Evolutionary conservation across 2,797 vertebrate genomes (phyloP), one percentile per base, ranked within the genome.

Genomic region (Xenentodon cancila): DNA sequence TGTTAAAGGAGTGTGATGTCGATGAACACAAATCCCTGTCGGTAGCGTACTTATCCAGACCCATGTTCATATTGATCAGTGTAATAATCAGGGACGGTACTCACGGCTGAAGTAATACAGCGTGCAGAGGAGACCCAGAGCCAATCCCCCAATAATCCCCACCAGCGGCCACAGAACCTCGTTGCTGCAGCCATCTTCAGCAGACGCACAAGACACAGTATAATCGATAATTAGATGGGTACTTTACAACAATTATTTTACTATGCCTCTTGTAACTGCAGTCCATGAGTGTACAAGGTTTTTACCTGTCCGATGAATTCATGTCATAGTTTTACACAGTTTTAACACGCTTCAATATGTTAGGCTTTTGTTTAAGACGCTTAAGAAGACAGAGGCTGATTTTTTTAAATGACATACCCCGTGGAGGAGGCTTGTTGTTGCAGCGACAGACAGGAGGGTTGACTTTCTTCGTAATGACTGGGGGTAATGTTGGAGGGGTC

Each of bases 31-130:
- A 15, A 15, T 13, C 13, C 7, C 20, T 21, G 32, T 18, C 21
- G 20, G 5, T 5, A 48, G 21, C 9, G 12, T 17, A 17, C 22
- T 40, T 21, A 8, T 16, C 7, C 27, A 4, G 4, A 30, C 9
- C 13, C 46, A 1, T 21, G 19, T 20, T 50, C 9, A 43, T 2
- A 20, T n/a, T 16, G 43, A 48, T 70, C 9, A 45, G 45, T 7
- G 1, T 11, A 30, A 25, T 43, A 52, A 56, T 53, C 17, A 64
- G 0, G 30, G 69, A 58, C 16, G 65, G 0, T 49, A 92, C 92
- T 93, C 52, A 93, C 92, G 85, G 71, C 90, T 93, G 49, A 90
- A 94, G 73, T 93, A 93, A 70, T 80, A 89, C 25, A 93, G 75
- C 0, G 81, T 86, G 60, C 73, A 66, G 56, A 89, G 20, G 21